Base-by-base conservation (phyloP, 2,113 vertebrate genomes). In the Sigmodon hispidus region DNA sequence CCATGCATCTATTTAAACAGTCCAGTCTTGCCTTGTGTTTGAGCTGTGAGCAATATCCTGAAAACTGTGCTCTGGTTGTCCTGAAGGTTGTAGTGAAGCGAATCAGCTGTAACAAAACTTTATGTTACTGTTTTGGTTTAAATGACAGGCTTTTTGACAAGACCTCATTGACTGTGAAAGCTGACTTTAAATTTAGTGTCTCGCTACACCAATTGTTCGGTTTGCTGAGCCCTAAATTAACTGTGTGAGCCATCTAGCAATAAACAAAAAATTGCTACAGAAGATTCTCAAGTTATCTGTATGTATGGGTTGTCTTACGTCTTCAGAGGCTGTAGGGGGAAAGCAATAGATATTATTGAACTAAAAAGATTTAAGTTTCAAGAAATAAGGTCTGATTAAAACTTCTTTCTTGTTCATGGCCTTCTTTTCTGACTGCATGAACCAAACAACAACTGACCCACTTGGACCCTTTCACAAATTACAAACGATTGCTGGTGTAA, bases 161-260 rank as follows among this genome's bases (percentile, higher is more conserved):
- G 31, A 76, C 15, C 21, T 21, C 77, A 29, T 1, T 73, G 21
- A 21, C 77, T 72, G 48, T 43, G 76, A 88, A 61, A 67, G 88
- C n/a, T 75, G 31, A 45, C 43, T 52, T 77, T 89, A 86, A 31
- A 19, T 8, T 43, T 45, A 77, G 57, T 48, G 57, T 29, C 89
- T 84, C 92, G 31, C 48, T 69, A 92, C 91, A 80, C 21, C 80
- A 89, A 93, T 77, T 21, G 70, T 89, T 91, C 76, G 45, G 73
- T 77, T 91, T 94, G 70, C 70, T 87, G 10, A 7, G 45, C 50
- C 76, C 34, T 52, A 77, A 92, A 91, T 91, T 89, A 91, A 72
- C 84, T 67, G 10, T 76, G 34, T 63, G 73, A 95, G 29, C 34
- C 65, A 79, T 73, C 24, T 73, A 87, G 55, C 55, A 87, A 90